phyloP scores from a whole-genome alignment of 2,797 vertebrate genomes.

The Amblyopsis hoosieri region DNA sequence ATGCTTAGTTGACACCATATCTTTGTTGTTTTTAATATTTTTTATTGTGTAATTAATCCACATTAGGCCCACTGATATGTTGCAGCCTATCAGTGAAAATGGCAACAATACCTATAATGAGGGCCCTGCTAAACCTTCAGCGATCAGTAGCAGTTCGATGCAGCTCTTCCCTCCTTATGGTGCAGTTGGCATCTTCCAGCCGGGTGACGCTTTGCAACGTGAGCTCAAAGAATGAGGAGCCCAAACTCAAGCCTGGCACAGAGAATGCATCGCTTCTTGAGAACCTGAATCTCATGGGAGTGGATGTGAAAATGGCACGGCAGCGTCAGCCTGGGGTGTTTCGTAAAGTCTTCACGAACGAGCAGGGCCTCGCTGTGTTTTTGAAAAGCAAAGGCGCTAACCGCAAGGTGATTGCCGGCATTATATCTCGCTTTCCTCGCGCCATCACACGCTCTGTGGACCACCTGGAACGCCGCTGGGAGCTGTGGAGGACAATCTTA shows the following conservation, averaged over 20 bases:
- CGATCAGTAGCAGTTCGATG: constrained; percentile 9
- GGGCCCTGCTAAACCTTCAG: constrained; percentile 31
- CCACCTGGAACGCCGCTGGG: constrained; percentile 79
- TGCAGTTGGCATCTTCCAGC: constrained; percentile 8
- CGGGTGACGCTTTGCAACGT: constrained; percentile 40
- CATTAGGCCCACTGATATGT: constrained; percentile 12
- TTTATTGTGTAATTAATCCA: constrained; percentile 11
- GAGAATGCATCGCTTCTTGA: constrained; percentile 77
- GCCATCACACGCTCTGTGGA: constrained; percentile 76
- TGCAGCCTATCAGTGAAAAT: constrained; percentile 32
- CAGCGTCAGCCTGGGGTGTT: constrained; percentile 75
- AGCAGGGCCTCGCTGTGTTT: constrained; percentile 74
- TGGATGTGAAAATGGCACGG: constrained; percentile 74
- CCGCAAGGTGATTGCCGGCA: constrained; percentile 67
- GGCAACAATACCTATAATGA: constrained; percentile 33
- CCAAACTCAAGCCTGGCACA: not conserved
- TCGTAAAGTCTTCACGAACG: constrained; percentile 71
- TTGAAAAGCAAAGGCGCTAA: constrained; percentile 77
- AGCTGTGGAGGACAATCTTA: constrained; percentile 82
- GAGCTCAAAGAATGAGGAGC: not conserved
- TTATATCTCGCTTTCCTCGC: constrained; percentile 82
- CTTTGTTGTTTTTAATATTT: not conserved
- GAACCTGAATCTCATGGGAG: constrained; percentile 73
- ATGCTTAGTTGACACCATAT: not conserved
- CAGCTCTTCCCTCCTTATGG: constrained; percentile 8